A percentile compares a stretch with the other conserved stretches of the same genome.
phyloP scores from a whole-genome alignment of 2,888 invertebrate species.

The Spisula solida region DNA sequence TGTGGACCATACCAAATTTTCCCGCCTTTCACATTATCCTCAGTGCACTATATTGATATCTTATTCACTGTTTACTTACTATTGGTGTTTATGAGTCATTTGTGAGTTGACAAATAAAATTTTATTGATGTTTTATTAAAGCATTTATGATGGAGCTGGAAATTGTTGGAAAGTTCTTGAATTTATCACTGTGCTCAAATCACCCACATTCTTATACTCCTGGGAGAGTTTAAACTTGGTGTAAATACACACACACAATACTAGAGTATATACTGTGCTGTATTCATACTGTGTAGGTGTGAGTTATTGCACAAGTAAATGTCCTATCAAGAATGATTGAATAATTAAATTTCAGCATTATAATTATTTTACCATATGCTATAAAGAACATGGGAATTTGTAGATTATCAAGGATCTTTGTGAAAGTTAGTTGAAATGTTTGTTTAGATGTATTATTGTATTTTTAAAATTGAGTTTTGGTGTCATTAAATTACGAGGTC shows the following conservation, averaged over 20 bases:
- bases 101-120: neutral
- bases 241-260: neutral
- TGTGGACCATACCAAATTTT: too few relatives aligned
- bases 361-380: too few relatives aligned
- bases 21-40: too few relatives aligned
- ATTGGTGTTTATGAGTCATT: constrained; percentile 3
- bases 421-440: too few relatives aligned
- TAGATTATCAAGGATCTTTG: too few relatives aligned
- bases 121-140: neutral
- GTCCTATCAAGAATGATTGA: neutral
- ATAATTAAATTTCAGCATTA: neutral
- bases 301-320: neutral
- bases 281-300: neutral
- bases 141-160: neutral
- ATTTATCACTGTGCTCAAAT: neutral
- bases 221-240: neutral
- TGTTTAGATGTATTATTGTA: too few relatives aligned
- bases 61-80: neutral
- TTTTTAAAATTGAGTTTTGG: too few relatives aligned
- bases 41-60: too few relatives aligned
- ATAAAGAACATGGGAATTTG: too few relatives aligned
- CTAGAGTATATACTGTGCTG: neutral
- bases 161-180: neutral
- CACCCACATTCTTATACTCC: neutral
- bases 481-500: too few relatives aligned